These are phyloP conservation scores for Nestor notabilis DNA, from an alignment of 2,113 vertebrate genomes.

Conservation along the genomic window DNA sequence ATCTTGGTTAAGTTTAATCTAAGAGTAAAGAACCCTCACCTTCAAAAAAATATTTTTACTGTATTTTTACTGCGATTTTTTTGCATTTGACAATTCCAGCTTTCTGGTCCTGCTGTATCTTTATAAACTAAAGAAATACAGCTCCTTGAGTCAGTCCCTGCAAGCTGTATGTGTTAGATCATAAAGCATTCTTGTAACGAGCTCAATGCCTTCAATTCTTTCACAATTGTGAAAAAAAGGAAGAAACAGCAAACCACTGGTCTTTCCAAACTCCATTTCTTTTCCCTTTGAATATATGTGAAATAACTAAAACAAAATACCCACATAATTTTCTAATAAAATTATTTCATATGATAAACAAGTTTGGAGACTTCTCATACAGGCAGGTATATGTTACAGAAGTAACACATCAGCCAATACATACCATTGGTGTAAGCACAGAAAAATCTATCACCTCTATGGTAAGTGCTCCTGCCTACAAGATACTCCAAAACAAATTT, in stretches of 20 bases:
- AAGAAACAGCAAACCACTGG: not conserved
- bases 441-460: not conserved
- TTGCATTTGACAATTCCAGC: not conserved
- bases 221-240: not conserved
- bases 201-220: not conserved
- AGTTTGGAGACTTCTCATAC: not conserved
- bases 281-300: not conserved
- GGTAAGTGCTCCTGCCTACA: not conserved
- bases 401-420: not conserved
- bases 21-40: not conserved
- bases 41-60: not conserved
- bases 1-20: not conserved
- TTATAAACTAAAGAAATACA: not conserved
- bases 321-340: not conserved
- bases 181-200: not conserved
- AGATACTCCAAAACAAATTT: not conserved
- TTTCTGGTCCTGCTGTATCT: not conserved
- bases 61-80: not conserved
- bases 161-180: not conserved
- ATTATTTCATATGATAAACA: not conserved
- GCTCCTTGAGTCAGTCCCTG: not conserved
- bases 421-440: not conserved
- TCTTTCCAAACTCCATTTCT: not conserved
- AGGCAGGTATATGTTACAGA: not conserved
- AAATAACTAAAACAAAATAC: not conserved